Conservation (phyloP, 2,888 invertebrate genomes). For the Limenitis camilla region DNA sequence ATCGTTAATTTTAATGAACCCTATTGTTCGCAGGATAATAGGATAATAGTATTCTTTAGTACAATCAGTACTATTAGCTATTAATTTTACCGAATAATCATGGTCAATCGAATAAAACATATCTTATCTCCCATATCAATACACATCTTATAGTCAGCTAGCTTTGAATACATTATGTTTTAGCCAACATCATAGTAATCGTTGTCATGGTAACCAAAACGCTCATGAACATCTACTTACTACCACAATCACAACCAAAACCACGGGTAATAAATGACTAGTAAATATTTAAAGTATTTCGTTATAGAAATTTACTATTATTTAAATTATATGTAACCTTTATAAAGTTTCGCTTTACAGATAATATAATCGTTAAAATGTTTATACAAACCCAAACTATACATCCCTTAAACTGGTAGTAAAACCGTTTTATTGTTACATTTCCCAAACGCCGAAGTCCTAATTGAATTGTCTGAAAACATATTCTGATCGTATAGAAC, state of each 20-base stretch:
- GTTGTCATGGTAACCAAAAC: too few species aligned
- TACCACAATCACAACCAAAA: too few species aligned
- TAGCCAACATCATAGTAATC: too few species aligned
- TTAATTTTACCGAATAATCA: neutral
- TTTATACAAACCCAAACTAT: too few species aligned
- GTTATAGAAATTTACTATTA: neutral
- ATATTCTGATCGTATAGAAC: slow-evolving; percentile 14
- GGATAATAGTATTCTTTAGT: slow-evolving; percentile 15
- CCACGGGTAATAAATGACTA: neutral
- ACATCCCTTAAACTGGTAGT: too few species aligned
- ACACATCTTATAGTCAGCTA: too few species aligned
- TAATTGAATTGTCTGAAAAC: slow-evolving; percentile 24
- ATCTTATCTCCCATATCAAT: too few species aligned
- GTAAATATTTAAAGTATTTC: neutral
- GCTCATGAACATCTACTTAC: too few species aligned
- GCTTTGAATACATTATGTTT: too few species aligned
- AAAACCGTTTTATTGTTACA: neutral
- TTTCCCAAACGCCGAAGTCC: slow-evolving; percentile 5
- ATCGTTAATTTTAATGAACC: slow-evolving; percentile 55
- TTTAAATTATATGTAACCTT: too few species aligned
- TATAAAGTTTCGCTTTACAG: too few species aligned
- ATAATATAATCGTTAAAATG: neutral
- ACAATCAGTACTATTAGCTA: slow-evolving; percentile 1
- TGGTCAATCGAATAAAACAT: too few species aligned
- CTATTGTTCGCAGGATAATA: slow-evolving; percentile 18